Base-by-base conservation (phyloP, 2,888 invertebrate genomes). In the Dastarcus helophoroides region DNA sequence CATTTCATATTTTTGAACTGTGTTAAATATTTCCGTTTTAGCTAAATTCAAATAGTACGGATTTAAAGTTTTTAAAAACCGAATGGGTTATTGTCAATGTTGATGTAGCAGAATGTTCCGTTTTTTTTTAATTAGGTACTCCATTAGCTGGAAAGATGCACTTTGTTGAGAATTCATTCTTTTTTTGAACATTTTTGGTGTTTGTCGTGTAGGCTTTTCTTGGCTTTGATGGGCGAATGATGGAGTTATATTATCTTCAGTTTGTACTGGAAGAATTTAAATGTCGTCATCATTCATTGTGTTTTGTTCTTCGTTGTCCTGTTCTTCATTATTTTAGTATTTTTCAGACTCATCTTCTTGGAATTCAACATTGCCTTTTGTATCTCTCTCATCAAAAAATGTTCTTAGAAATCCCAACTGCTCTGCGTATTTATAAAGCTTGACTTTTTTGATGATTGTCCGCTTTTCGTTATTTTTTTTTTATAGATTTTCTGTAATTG, bases 1-100 rank as follows among this genome's bases (percentile, higher is more conserved):
- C 30, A 38, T 22, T 21, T 40, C 40, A 24, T 31, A 32, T 26
- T 40, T 33, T 29, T 39, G 40, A 6, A 40, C 39, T 7, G 24
- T 17, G 10, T 15, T 27, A 35, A 40, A 40, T 31, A 40, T 35
- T 27, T 40, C 34, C n/a, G 34, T 31, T 37, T 40, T 40, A 7
- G 39, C 41, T 15, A 29, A 24, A 29, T 37, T 21, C 21, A 32
- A 35, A 26, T 40, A 22, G 30, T 31, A 35, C 2, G 37, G 37
- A 22, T 10, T 13, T 3, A 40, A 27, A 11, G 29, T 13, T 29
- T 40, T 40, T 26, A 38, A 33, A 26, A 35, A 25, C 17, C 35
- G 31, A 24, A 41, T 35, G n/a, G 39, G 33, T 22, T 37, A 36
- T 15, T 3, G 3, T 22, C 12, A n/a, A 14, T 4, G 16, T 27